A percentile compares a stretch with the other conserved stretches of the same genome.
Conservation (phyloP, 1,140 invertebrate species). For the Wasmannia auropunctata region DNA sequence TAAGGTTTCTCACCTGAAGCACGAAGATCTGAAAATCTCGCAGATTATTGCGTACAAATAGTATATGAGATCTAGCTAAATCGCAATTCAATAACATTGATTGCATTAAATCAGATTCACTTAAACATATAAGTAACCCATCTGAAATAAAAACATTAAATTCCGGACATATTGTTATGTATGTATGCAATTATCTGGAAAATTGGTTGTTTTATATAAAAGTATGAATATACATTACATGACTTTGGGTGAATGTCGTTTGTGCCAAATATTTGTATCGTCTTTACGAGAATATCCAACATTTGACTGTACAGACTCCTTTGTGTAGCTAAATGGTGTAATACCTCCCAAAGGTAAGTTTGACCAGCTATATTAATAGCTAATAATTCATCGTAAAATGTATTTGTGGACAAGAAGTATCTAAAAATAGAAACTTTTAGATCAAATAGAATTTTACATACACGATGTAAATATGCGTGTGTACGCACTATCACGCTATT, state of each 20-base stretch:
- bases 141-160: conserved; percentile 74
- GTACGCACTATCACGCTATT: background rate
- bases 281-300: conserved; percentile 84
- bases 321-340: conserved; percentile 87
- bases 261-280: conserved; percentile 75
- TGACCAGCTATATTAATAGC: conserved; percentile 88
- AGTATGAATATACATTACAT: conserved; percentile 61
- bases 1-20: conserved; percentile 77
- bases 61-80: conserved; percentile 81
- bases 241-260: conserved; percentile 70
- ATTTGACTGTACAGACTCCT: conserved; percentile 87
- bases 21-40: conserved; percentile 80
- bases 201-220: background rate
- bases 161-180: background rate
- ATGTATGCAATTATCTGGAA: background rate
- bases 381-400: conserved; percentile 89
- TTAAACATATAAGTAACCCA: conserved; percentile 84
- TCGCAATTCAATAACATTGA: conserved; percentile 81
- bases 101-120: conserved; percentile 83
- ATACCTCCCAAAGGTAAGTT: conserved; percentile 87
- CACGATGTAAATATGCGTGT: background rate
- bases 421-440: conserved; percentile 77
- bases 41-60: conserved; percentile 81
- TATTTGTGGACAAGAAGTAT: conserved; percentile 89
- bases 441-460: background rate